These are phyloP conservation scores for Synchiropus splendidus DNA, from an alignment of 2,113 vertebrate species.

Conservation along the genomic window DNA sequence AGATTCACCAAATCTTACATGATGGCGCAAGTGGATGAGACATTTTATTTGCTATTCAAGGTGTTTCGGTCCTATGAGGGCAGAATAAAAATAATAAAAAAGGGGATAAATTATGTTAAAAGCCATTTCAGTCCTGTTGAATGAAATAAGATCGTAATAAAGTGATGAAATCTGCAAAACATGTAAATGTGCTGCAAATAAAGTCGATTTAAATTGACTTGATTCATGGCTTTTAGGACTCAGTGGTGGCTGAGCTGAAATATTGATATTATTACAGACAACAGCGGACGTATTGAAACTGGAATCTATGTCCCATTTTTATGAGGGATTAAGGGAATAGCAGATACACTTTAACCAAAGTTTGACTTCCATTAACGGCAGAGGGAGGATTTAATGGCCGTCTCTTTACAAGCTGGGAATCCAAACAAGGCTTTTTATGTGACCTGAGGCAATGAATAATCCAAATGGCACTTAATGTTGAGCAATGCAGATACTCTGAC, in stretches of 20 bases:
- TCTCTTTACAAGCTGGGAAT: slow-evolving; percentile 20
- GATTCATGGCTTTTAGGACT: no score
- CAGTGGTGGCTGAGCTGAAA: slow-evolving; percentile 24
- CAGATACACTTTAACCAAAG: neutral
- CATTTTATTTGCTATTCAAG: no score
- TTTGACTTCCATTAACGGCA: no score
- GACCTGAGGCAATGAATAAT: slow-evolving; percentile 50
- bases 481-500: slow-evolving; percentile 56
- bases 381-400: slow-evolving; percentile 15
- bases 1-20: no score
- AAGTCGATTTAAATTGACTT: no score
- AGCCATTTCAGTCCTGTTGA: no score
- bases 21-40: no score
- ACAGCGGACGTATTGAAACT: slow-evolving; percentile 17
- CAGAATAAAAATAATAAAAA: no score
- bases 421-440: slow-evolving; percentile 23
- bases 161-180: slow-evolving; percentile 54
- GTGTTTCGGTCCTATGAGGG: no score
- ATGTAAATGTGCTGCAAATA: slow-evolving; percentile 1
- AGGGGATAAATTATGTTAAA: no score
- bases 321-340: slow-evolving; percentile 23
- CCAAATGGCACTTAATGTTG: slow-evolving; percentile 57
- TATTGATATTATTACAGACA: slow-evolving; percentile 16
- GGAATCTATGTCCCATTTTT: slow-evolving; percentile 21
- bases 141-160: slow-evolving; percentile 10